Conservation (phyloP, 2,113 vertebrate genomes). For the Eudyptes chrysolophus region DNA sequence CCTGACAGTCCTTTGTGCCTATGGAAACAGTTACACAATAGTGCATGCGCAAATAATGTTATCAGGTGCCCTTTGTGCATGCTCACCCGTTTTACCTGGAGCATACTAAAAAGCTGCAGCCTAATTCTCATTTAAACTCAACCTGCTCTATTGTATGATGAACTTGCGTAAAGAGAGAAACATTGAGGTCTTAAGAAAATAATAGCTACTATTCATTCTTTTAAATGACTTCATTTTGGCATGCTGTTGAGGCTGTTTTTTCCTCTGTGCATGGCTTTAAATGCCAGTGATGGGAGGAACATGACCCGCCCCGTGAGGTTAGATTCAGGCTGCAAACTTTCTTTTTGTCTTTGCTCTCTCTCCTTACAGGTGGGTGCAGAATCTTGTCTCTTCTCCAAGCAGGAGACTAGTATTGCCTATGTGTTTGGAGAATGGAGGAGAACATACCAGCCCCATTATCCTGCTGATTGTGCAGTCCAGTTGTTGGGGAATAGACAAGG, state of each 20-base stretch:
- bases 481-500: background rate
- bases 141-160: background rate
- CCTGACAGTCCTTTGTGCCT: constrained; percentile 26
- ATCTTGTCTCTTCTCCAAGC: background rate
- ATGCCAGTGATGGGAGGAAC: background rate
- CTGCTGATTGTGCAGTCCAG: background rate
- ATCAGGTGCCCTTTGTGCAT: background rate
- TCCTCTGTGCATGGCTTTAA: background rate
- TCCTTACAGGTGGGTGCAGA: background rate
- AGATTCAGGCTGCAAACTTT: background rate
- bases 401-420: background rate
- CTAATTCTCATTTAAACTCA: background rate
- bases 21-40: constrained; percentile 17
- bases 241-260: background rate
- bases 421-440: background rate
- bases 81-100: background rate
- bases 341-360: background rate
- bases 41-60: background rate
- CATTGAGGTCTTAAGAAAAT: background rate
- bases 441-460: background rate
- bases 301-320: background rate
- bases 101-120: background rate
- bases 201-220: background rate
- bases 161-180: background rate
- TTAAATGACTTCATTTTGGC: background rate